Conservation (phyloP, 2,797 vertebrate genomes). For the Xiphorhynchus erythropygius region DNA sequence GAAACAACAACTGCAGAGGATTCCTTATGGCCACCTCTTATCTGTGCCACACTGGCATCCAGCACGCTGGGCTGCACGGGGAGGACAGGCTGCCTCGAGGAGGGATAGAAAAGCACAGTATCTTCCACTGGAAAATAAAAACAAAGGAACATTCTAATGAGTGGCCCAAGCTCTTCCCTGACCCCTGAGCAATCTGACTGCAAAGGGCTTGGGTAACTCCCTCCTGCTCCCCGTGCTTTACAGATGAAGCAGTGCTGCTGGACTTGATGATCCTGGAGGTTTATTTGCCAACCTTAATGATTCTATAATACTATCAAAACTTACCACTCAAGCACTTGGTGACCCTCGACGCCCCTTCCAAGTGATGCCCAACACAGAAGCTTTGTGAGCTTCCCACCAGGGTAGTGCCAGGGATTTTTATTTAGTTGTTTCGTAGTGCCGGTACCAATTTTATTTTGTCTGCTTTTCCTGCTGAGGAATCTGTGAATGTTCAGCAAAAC, state of each 20-base stretch:
- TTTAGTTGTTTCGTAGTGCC: not conserved
- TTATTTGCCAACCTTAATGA: not conserved
- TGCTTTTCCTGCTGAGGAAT: not conserved
- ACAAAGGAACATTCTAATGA: not conserved
- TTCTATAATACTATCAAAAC: not conserved
- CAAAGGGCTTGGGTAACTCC: rapidly evolving
- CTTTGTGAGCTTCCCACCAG: not conserved
- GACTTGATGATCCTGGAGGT: no score
- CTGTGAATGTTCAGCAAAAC: rapidly evolving
- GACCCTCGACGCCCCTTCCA: not conserved
- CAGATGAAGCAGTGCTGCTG: rapidly evolving
- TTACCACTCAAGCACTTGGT: not conserved
- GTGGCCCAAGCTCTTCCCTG: not conserved
- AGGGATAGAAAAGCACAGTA: not conserved
- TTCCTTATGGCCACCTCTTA: not conserved
- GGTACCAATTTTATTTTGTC: rapidly evolving
- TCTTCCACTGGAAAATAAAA: not conserved
- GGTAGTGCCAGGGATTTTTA: not conserved
- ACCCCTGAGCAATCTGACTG: not conserved
- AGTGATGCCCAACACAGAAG: no score
- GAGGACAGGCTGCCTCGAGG: not conserved
- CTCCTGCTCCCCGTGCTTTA: rapidly evolving
- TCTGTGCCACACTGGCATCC: rapidly evolving
- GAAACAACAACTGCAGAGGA: not conserved
- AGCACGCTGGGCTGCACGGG: rapidly evolving